Evolutionary conservation across 2,113 vertebrate genomes (phyloP), one percentile per base, ranked within the genome.

Genomic region (Tragelaphus imberbis): DNA sequence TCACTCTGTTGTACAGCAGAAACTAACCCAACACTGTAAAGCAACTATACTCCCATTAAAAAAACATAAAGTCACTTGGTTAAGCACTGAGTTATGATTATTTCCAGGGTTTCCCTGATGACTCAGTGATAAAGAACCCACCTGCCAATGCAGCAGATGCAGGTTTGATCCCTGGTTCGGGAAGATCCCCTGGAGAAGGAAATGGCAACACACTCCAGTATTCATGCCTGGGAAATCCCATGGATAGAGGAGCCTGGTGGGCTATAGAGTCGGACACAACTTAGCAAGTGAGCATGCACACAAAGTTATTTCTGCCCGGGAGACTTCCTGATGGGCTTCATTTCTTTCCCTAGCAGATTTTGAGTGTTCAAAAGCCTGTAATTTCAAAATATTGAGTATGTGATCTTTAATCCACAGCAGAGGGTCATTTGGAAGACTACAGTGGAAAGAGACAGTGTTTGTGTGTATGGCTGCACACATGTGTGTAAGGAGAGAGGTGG

Each of bases 381-480:
- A 49, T 82, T 71, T 89, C 53, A 55, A 89, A 86, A 92, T 49
- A 61, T 33, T 75, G 44, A 75, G 30, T 33, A 23, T n/a, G 5
- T 89, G 33, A 7, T 61, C 58, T 81, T 88, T 88, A 2, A 44
- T 80, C 28, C 28, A 58, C n/a, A 59, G 28, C 5, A 77, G 68
- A 71, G 82, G 63, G 13, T 82, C 44, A 65, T 59, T 80, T n/a
- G 40, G 68, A 80, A 84, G 91, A 87, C 40, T 13, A 63, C 30
- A 44, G 6, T 4, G 13, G 49, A 44, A 98, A 88, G 88, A 90
- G 58, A 90, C n/a, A 56, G 71, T 33, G 2, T n/a, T 4, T 90
- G 27, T 75, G 36, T 13, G 8, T n/a, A 1, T 58, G n/a, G 58
- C 33, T 71, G 36, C 53, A 44, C 30, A 63, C 4, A 8, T 0